Evolutionary conservation across 2,113 vertebrate genomes (phyloP), one percentile per base, ranked within the genome.

Genomic region (Manacus vitellinus): DNA sequence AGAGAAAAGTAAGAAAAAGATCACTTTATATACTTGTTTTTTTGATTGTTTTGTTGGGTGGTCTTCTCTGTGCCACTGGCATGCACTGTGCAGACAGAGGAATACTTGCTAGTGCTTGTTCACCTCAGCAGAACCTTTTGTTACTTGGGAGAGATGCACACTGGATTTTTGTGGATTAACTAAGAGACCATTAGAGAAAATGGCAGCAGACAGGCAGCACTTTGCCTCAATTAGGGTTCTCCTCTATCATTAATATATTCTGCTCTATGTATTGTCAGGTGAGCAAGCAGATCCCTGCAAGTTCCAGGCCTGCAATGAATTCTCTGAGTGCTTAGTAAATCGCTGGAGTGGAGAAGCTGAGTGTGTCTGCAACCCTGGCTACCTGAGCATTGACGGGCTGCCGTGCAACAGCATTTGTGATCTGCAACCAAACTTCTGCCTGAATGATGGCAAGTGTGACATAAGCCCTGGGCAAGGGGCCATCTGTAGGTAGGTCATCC

Each of bases 381-480:
- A 99, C 93, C 92, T 99, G 23, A 99, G 99, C 74, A 97, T 99
- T 19, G 98, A 99, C 1, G 99, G 98, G 8, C 97, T 99, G 80
- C 99, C 99, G 0, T 99, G 99, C 95, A 99, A 98, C 87, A 99
- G 99, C 96, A 86, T 99, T 79, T 99, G 99, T 87, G 98, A 99
- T 1, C 96, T 99, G 25, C 98, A 98, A 15, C 95, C 98, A 20
- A 97, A 99, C 94, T 99, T 99, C 78, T 99, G 99, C 96, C 98
- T 99, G 75, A 99, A 99, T 4, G 99, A 99, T 1, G 99, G 99
- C 23, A 99, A 99, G 90, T 99, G 99, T 83, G 99, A 99, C 92
- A 97, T 99, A 78, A 98, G 99, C 78, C 98, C 98, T 0, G 99
- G 98, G 13, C 99, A 99, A 85, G 99, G 99, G 21, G 99, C 99